Conservation (phyloP, 2,113 vertebrate species). For the Melierax canorus region DNA sequence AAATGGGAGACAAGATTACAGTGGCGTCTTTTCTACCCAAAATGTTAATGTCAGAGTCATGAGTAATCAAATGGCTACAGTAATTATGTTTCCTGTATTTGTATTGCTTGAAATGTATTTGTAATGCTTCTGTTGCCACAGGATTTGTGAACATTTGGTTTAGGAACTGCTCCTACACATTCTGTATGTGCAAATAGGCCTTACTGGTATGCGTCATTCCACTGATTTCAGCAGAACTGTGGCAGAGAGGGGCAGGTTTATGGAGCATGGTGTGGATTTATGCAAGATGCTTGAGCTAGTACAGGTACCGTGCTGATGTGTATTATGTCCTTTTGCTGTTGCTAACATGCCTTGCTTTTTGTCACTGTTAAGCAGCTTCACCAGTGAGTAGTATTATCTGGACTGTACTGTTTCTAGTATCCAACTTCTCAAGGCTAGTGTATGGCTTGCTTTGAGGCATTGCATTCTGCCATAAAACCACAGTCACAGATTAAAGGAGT, state of each 20-base stretch:
- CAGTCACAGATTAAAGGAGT: background rate
- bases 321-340: background rate
- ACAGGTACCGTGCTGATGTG: background rate
- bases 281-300: background rate
- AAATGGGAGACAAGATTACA: background rate
- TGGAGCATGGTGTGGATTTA: background rate
- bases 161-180: conserved; percentile 30
- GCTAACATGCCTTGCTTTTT: background rate
- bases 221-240: background rate
- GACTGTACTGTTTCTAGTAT: background rate
- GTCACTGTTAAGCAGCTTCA: background rate
- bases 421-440: background rate
- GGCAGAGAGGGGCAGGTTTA: background rate
- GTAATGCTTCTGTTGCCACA: background rate
- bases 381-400: background rate
- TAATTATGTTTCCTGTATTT: background rate
- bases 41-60: background rate
- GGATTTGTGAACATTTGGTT: conserved; percentile 16
- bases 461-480: background rate
- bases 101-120: background rate
- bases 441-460: background rate
- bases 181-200: background rate
- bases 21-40: background rate
- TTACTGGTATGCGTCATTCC: background rate
- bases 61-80: conserved; percentile 2